Conservation (phyloP, 1,140 invertebrate species). For the Drosophila nasuta region DNA sequence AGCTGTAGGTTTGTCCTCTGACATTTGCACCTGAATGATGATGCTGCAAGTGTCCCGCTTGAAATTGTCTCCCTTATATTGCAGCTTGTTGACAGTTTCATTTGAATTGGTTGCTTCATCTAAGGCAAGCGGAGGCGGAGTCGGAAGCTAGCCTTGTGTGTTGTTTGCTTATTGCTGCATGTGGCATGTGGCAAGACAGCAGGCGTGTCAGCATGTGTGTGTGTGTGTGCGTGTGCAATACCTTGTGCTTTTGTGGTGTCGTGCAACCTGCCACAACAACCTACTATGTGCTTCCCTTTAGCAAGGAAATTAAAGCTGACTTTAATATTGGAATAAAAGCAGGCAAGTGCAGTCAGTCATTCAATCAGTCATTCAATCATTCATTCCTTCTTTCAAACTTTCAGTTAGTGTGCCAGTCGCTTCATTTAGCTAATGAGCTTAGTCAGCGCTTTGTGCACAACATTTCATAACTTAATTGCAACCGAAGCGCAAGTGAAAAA, state of each 20-base stretch:
- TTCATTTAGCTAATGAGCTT: constrained; percentile 57
- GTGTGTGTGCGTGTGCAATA: neutral
- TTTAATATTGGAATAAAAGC: neutral
- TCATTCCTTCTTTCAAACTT: constrained; percentile 9
- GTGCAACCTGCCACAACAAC: constrained; percentile 21
- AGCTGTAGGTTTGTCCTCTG: constrained; percentile 10
- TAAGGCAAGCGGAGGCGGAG: neutral
- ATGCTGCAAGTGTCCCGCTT: constrained; percentile 13
- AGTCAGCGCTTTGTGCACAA: constrained; percentile 66
- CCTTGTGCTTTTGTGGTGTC: neutral
- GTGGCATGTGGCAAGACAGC: constrained; percentile 5
- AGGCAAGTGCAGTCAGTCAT: neutral
- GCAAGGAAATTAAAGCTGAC: constrained; percentile 27
- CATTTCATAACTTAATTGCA: constrained; percentile 79
- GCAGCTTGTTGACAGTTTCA: constrained; percentile 61
- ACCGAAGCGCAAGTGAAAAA: constrained; percentile 49
- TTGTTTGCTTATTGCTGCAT: neutral
- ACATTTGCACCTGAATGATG: constrained; percentile 65
- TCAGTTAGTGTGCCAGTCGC: constrained; percentile 53
- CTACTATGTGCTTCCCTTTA: constrained; percentile 8
- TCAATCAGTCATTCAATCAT: constrained; percentile 11
- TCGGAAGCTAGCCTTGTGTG: neutral
- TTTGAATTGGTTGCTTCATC: constrained; percentile 44
- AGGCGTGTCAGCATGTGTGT: neutral
- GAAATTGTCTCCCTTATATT: constrained; percentile 49